These are phyloP conservation scores for Lycaena phlaeas DNA, from an alignment of 2,888 invertebrate species.

Conservation along the genomic window DNA sequence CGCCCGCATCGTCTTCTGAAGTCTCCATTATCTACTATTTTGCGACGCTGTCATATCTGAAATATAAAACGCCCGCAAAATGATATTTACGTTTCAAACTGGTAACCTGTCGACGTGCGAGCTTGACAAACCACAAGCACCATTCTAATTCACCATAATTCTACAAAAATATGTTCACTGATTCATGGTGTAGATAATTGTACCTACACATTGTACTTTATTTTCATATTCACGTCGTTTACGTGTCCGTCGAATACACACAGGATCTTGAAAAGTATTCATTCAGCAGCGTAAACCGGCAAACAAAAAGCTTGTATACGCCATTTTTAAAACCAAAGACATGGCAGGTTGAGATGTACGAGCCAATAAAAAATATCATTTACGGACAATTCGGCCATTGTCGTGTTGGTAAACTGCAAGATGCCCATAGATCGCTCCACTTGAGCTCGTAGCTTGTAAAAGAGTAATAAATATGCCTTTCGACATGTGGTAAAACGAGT, in stretches of 20 bases:
- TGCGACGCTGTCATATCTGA: slow-evolving; percentile 69
- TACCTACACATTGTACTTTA: slow-evolving; percentile 70
- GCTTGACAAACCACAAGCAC: slow-evolving; percentile 70
- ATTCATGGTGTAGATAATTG: slow-evolving; percentile 62
- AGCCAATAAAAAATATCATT: slow-evolving; percentile 72
- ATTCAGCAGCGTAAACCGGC: slow-evolving; percentile 72
- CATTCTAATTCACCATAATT: slow-evolving; percentile 74
- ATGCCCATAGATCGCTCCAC: slow-evolving; percentile 70
- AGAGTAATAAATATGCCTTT: slow-evolving; percentile 67
- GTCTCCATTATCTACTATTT: slow-evolving; percentile 73
- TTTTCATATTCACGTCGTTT: slow-evolving; percentile 70
- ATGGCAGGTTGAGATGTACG: slow-evolving; percentile 67
- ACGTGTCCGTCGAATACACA: slow-evolving; percentile 50
- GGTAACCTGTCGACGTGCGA: slow-evolving; percentile 70
- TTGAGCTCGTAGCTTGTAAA: slow-evolving; percentile 66
- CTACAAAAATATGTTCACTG: slow-evolving; percentile 63
- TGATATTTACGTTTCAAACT: slow-evolving; percentile 67
- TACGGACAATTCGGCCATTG: slow-evolving; percentile 71
- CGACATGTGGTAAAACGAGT: slow-evolving; percentile 66
- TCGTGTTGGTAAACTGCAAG: slow-evolving; percentile 73
- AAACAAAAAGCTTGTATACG: slow-evolving; percentile 76
- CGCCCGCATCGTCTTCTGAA: slow-evolving; percentile 71
- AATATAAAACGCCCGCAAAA: slow-evolving; percentile 65
- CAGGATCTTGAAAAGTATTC: slow-evolving; percentile 50
- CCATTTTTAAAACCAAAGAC: slow-evolving; percentile 76